Conservation (phyloP, 2,888 invertebrate genomes). For the Apoderus coryli region DNA sequence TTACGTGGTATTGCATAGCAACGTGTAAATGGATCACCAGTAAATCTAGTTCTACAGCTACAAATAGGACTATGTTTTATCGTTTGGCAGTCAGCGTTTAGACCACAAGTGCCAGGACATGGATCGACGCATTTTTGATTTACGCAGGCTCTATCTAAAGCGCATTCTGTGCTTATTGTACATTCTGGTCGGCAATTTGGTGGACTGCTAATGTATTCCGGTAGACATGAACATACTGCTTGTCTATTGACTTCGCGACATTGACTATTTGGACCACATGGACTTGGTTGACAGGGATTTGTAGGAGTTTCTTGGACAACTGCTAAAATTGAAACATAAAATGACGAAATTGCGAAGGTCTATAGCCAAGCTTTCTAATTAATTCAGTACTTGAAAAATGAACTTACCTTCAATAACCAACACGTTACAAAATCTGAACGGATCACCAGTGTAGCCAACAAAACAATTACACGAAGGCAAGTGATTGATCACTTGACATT, state of each 20-base stretch:
- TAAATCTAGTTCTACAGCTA: slow-evolving; percentile 43
- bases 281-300: slow-evolving; percentile 53
- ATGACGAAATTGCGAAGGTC: too few species aligned
- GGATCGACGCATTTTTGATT: slow-evolving; percentile 60
- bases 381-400: slow-evolving; percentile 2
- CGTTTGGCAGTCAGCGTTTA: slow-evolving; percentile 54
- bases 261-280: slow-evolving; percentile 60
- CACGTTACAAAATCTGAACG: slow-evolving; percentile 24
- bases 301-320: slow-evolving; percentile 22
- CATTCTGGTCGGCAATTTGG: slow-evolving; percentile 58
- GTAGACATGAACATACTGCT: slow-evolving; percentile 51
- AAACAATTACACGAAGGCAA: slow-evolving; percentile 35
- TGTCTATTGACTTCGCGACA: slow-evolving; percentile 42
- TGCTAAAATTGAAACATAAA: not conserved
- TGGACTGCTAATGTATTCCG: slow-evolving; percentile 52
- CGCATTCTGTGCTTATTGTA: slow-evolving; percentile 52
- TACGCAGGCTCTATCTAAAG: slow-evolving; percentile 51
- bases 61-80: slow-evolving; percentile 64
- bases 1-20: slow-evolving; percentile 34
- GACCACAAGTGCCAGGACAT: slow-evolving; percentile 58
- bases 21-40: slow-evolving; percentile 57
- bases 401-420: slow-evolving; percentile 36
- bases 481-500: slow-evolving; percentile 38
- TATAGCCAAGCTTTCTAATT: too few species aligned
- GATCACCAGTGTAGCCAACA: slow-evolving; percentile 38